These are phyloP conservation scores for Nephrocerus scutellatus DNA, from an alignment of 2,888 invertebrate genomes.

Conservation along the genomic window DNA sequence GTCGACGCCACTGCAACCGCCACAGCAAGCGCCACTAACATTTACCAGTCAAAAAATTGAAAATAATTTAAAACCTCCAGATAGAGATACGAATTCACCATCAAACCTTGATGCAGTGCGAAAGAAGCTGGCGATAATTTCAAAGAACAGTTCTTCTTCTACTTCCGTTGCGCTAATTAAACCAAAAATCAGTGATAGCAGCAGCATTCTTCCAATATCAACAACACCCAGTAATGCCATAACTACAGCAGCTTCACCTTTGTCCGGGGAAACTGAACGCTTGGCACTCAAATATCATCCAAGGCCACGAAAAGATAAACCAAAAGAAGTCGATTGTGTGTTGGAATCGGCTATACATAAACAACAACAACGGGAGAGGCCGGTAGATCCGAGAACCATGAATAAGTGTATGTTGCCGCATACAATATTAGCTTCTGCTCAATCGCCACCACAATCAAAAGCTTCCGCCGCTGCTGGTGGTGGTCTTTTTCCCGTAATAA, in stretches of 20 bases:
- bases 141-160: conserved; percentile 15
- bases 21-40: background rate
- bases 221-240: no score
- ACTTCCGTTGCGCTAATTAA: no score
- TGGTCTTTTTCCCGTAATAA: conserved; percentile 25
- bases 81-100: background rate
- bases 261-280: conserved; percentile 17
- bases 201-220: no score
- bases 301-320: conserved; percentile 42
- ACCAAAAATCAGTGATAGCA: no score
- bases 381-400: no score
- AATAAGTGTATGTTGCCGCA: no score
- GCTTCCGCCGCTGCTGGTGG: conserved; percentile 10
- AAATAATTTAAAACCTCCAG: background rate
- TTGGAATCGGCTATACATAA: no score
- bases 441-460: no score
- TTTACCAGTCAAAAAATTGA: background rate
- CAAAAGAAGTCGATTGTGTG: no score
- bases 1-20: background rate
- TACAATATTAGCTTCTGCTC: no score
- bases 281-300: conserved; percentile 49
- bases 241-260: conserved; percentile 2
- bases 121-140: conserved; percentile 30
- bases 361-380: no score
- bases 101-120: conserved; percentile 27